Conservation (phyloP, 2,888 invertebrate genomes). For the Parthenolecanium corni region DNA sequence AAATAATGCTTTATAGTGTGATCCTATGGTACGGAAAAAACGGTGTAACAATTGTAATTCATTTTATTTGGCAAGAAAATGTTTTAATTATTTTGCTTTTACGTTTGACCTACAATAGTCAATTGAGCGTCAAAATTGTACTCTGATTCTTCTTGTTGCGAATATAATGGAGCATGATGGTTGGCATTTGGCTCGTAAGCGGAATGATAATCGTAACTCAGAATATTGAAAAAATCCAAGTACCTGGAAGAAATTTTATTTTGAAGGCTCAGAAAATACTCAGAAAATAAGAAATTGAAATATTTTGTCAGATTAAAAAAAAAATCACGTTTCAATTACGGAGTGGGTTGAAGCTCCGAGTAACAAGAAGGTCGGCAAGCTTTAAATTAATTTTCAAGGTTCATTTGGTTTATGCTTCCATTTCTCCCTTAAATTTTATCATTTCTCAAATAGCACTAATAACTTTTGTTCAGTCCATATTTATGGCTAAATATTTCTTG, state of each 20-base stretch:
- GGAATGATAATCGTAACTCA: slow-evolving; percentile 86
- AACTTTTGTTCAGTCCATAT: too few relatives aligned
- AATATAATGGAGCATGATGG: slow-evolving; percentile 77
- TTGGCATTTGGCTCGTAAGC: slow-evolving; percentile 82
- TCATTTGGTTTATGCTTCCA: too few relatives aligned
- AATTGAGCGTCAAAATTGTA: slow-evolving; percentile 79
- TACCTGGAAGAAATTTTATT: slow-evolving; percentile 44
- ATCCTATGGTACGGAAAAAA: slow-evolving; percentile 53
- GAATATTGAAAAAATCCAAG: slow-evolving; percentile 81
- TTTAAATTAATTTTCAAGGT: too few relatives aligned
- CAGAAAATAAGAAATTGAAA: too few relatives aligned
- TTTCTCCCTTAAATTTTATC: too few relatives aligned
- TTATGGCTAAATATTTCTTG: too few relatives aligned
- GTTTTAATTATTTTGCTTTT: background rate
- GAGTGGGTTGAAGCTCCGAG: too few relatives aligned
- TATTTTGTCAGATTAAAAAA: too few relatives aligned
- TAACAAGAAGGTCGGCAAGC: too few relatives aligned
- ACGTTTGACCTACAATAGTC: slow-evolving; percentile 61
- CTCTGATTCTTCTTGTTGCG: slow-evolving; percentile 64
- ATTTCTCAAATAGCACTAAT: too few relatives aligned
- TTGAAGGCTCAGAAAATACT: slow-evolving; percentile 27
- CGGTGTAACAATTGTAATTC: background rate
- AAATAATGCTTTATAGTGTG: slow-evolving; percentile 73
- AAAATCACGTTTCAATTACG: too few relatives aligned
- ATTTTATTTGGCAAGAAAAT: background rate